A percentile compares a stretch with the other conserved stretches of the same genome.
Conservation (phyloP, 2,113 vertebrate species). For the Chaetops frenatus region DNA sequence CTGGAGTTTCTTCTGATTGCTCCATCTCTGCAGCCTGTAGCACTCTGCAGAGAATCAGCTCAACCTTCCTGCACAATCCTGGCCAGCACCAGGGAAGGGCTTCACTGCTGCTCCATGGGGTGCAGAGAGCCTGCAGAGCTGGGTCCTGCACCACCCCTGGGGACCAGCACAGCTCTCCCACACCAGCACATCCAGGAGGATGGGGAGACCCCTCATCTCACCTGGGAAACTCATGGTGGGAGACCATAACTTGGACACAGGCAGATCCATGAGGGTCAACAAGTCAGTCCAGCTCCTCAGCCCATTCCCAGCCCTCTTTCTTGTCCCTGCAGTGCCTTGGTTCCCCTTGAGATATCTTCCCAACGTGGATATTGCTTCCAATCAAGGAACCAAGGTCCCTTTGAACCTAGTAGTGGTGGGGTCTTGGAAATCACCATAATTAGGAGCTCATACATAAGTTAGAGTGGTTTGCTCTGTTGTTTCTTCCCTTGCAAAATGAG, state of each 20-base stretch:
- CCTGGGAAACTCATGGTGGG: neutral
- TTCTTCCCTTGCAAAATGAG: neutral
- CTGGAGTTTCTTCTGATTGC: neutral
- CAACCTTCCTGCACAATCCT: neutral
- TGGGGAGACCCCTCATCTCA: neutral
- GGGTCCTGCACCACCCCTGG: fast-evolving
- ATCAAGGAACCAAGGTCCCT: neutral
- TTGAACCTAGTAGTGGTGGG: neutral
- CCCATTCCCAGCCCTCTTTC: neutral
- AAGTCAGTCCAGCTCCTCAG: neutral
- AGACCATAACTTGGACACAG: neutral
- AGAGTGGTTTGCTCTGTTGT: neutral
- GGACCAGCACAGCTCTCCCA: fast-evolving
- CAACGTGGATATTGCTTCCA: fast-evolving
- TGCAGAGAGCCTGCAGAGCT: neutral
- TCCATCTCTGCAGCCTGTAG: neutral
- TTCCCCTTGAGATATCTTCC: neutral
- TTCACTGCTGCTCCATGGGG: neutral
- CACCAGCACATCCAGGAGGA: neutral
- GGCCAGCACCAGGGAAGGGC: neutral
- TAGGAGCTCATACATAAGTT: neutral
- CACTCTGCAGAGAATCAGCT: neutral
- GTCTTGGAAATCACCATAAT: neutral
- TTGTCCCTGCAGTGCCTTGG: neutral
- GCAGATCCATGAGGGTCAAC: neutral